phyloP scores from a whole-genome alignment of 2,113 vertebrate species.

The Caloenas nicobarica region DNA sequence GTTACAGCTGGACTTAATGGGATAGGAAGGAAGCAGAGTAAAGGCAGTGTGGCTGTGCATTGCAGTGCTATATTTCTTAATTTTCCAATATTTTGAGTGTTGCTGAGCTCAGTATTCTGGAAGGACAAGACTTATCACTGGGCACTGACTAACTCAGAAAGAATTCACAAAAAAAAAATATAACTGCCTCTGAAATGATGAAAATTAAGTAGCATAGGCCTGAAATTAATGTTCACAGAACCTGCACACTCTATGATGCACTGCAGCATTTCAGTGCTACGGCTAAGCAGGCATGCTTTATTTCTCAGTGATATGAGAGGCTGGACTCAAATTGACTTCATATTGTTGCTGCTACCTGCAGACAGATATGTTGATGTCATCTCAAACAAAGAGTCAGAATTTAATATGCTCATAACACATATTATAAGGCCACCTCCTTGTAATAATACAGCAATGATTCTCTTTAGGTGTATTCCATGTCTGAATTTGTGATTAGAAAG shows the following conservation, averaged over 20 bases:
- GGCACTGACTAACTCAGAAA: neutral
- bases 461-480: neutral
- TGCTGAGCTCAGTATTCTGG: constrained; percentile 43
- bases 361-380: neutral
- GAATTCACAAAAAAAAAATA: neutral
- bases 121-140: neutral
- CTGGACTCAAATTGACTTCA: neutral
- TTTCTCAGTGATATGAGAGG: neutral
- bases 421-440: neutral
- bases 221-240: neutral
- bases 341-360: neutral
- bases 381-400: neutral
- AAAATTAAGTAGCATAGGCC: neutral
- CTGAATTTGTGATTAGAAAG: neutral
- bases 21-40: neutral
- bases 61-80: constrained; percentile 10
- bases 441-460: neutral
- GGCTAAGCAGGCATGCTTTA: neutral
- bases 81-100: constrained; percentile 8
- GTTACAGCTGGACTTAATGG: neutral
- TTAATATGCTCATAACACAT: neutral
- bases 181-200: neutral
- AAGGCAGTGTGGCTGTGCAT: neutral
- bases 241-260: neutral
- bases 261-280: neutral